A percentile compares a stretch with the other conserved stretches of the same genome.
These are phyloP conservation scores for Chloromyia formosa DNA, from an alignment of 2,888 invertebrate genomes.

Conservation along the genomic window DNA sequence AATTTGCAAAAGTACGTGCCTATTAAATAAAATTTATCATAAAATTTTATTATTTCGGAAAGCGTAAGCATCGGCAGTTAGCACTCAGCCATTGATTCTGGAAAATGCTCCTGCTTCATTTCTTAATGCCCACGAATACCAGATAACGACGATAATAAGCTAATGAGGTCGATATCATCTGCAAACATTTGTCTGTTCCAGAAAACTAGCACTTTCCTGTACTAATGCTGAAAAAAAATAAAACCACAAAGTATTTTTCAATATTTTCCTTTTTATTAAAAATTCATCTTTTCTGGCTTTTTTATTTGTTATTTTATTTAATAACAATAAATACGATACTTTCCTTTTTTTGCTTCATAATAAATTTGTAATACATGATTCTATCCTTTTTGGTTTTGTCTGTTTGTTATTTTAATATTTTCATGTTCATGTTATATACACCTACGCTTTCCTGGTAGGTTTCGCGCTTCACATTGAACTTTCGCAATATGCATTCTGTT, in stretches of 20 bases:
- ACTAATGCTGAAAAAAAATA: too few species aligned
- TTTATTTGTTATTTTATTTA: slow-evolving; percentile 19
- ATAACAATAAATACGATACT: slow-evolving; percentile 37
- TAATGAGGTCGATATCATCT: too few species aligned
- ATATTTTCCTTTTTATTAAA: slow-evolving; percentile 29
- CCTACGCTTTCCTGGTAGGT: background rate
- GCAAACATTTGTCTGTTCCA: too few species aligned
- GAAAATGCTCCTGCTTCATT: too few species aligned
- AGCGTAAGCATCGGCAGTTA: too few species aligned
- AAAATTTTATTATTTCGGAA: too few species aligned
- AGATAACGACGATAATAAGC: too few species aligned
- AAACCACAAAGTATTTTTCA: background rate
- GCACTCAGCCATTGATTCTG: too few species aligned
- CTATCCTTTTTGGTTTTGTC: slow-evolving; percentile 7
- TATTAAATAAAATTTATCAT: too few species aligned
- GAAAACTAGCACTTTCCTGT: too few species aligned
- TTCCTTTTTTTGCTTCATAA: slow-evolving; percentile 27
- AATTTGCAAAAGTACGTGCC: too few species aligned
- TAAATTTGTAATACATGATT: slow-evolving; percentile 31
- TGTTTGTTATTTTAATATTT: background rate
- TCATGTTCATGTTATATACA: slow-evolving; percentile 14
- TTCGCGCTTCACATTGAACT: slow-evolving; percentile 19
- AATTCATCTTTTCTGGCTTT: slow-evolving; percentile 6
- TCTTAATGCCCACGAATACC: too few species aligned
- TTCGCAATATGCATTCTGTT: slow-evolving; percentile 2